Evolutionary conservation across 2,113 vertebrate species (phyloP).

Genomic region (Tautogolabrus adspersus): DNA sequence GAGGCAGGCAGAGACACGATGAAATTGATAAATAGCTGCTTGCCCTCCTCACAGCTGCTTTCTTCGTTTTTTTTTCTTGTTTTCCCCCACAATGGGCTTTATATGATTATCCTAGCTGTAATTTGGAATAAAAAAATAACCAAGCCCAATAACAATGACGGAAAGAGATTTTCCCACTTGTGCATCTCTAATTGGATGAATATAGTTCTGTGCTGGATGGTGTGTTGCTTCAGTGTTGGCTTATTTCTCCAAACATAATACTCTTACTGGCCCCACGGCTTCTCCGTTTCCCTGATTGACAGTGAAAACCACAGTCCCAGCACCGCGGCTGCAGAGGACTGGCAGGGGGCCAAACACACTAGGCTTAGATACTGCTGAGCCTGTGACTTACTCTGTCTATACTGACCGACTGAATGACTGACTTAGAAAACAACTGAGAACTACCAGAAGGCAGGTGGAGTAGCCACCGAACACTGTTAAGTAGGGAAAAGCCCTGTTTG

Average conservation of each 20-base stretch:
- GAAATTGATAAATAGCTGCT: conserved; percentile 73
- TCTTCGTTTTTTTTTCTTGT: conserved; percentile 55
- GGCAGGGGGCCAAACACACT: conserved; percentile 40
- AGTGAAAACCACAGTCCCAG: conserved; percentile 55
- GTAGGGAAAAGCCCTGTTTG: neutral
- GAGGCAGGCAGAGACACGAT: conserved; percentile 58
- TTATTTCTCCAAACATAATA: conserved; percentile 38
- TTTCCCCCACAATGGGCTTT: conserved; percentile 21
- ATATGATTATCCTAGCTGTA: conserved; percentile 55
- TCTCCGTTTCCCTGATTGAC: conserved; percentile 60
- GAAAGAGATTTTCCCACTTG: conserved; percentile 30
- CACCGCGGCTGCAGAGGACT: conserved; percentile 34
- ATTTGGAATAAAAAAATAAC: conserved; percentile 46
- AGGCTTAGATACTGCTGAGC: conserved; percentile 58
- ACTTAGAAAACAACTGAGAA: conserved; percentile 26
- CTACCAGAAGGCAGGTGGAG: conserved; percentile 7
- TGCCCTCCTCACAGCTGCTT: conserved; percentile 53
- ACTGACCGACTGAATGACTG: conserved; percentile 32
- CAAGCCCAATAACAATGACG: conserved; percentile 39
- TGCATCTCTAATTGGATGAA: conserved; percentile 52
- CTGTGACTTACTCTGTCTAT: conserved; percentile 40
- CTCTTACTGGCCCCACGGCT: conserved; percentile 36
- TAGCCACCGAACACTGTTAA: conserved; percentile 11
- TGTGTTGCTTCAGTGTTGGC: conserved; percentile 25
- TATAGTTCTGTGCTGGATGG: conserved; percentile 8